Evolutionary conservation across 2,888 invertebrate species (phyloP), one percentile per base, ranked within the genome.

Genomic region (Diplazon laetatorius): DNA sequence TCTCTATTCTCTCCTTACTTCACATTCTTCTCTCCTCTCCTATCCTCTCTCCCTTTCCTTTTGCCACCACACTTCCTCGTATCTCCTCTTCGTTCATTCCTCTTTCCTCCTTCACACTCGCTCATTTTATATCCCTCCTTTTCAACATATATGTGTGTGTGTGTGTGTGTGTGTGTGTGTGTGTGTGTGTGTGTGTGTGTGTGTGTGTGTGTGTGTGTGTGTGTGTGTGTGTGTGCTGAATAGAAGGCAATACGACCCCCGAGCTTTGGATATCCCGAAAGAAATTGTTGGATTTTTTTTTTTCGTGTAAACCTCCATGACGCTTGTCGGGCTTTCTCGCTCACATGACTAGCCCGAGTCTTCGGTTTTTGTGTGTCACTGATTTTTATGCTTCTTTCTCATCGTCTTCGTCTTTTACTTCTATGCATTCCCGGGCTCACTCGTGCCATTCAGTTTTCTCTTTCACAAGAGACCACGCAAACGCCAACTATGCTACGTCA

Each of bases 401-500:
- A 10, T 69, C 60, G 22, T 62, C 69, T 35, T 22, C 69, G 10
- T 69, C 69, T 35, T 74, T 70, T 42, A 70, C 60, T 55, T 63
- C 68, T 57, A 63, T 55, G 20, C n/a, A 30, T 16, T 39, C 35
- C 50, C 62, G 37, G 22, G 55, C 52, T 69, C 66, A 18, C 62
- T 71, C 72, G 16, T 48, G 50, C 69, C 76, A 72, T 80, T 72
- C 76, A 70, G 81, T 76, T 85, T 73, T 84, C n/a, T 84, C 76
- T 76, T 77, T 82, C 81, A 85, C 59, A 63, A 63, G 60, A 42
- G 60, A 62, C 16, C 71, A 82, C 85, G 82, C 85, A 84, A 83
- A 78, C 82, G 80, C 79, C 85, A 84, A 87, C 87, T 84, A 85
- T 85, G 80, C 83, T 85, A 85, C 86, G 87, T 88, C 88, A 87